Base-by-base conservation (phyloP, 2,888 invertebrate genomes). In the Harmothoe impar region DNA sequence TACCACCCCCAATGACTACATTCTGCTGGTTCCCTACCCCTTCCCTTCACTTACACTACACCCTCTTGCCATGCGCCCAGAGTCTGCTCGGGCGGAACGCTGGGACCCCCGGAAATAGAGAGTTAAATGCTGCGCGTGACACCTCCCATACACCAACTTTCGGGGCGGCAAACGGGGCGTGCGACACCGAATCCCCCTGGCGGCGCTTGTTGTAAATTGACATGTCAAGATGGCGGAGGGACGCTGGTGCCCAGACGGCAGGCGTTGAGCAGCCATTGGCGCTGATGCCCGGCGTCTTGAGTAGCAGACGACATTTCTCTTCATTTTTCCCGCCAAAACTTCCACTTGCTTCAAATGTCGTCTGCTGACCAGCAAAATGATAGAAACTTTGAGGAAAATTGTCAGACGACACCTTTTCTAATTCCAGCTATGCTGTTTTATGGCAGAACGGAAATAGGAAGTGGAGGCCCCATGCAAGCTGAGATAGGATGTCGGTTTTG, bases 71-170 rank as follows among this genome's bases (percentile, higher is more conserved):
- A 10, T 43, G 43, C 43, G 5, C 43, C 43, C 15, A 7, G 72
- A 15, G 72, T 23, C 72, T 29, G 31, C 3, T 72, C 29, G 72
- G 15, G 72, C 17, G 72, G 72, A 72, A 72, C 72, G 25, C 31
- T 25, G 31, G 43, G 43, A 10, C 5, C 3, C 43, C 72, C 72
- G 72, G 72, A 72, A 72, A 72, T 72, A 25, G 72, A 25, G 72
- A 72, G 72, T 72, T 72, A 72, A 72, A 72, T 25, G 72, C 25
- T 72, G 72, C 29, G 72, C 72, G 72, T 72, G 72, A 72, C 72
- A 72, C 72, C 72, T 72, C 15, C 43, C 72, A 72, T 72, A 72
- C 29, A 72, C 12, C 29, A 62, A 25, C 72, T n/a, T 20, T 72
- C 31, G 29, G 29, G 0, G 72, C n/a, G 72, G 72, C 29, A 25